Percentiles rank a stretch among this genome's conserved stretches.
These are phyloP conservation scores for Barbus barbus DNA, from an alignment of 2,113 vertebrate species.

Conservation along the genomic window DNA sequence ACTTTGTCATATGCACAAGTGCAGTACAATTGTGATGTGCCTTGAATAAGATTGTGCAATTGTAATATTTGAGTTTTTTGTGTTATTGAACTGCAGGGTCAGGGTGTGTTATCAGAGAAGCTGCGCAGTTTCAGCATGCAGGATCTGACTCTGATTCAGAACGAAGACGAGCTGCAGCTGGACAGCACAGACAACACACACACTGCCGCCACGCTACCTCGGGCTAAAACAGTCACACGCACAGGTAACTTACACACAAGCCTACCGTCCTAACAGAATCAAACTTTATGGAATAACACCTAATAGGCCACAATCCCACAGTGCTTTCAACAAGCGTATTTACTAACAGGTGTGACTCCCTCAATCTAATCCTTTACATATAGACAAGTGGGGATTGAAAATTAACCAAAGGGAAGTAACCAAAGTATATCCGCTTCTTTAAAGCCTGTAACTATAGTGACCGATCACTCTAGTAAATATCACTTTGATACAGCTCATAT, in stretches of 20 bases:
- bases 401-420: not conserved
- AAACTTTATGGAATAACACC: not conserved
- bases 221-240: constrained; percentile 75
- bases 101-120: constrained; percentile 97
- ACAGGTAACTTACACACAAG: not conserved
- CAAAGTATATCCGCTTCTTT: too few relatives aligned
- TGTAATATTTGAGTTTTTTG: not conserved
- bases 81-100: constrained; percentile 78
- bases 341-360: not conserved
- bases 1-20: not conserved
- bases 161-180: constrained; percentile 83
- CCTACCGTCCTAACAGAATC: not conserved
- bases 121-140: constrained; percentile 99
- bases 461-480: not conserved
- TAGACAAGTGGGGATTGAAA: not conserved
- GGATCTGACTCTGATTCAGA: constrained; percentile 92
- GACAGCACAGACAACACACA: constrained; percentile 71
- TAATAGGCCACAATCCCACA: not conserved
- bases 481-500: too few relatives aligned
- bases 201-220: constrained; percentile 69
- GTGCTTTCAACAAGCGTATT: not conserved
- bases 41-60: not conserved
- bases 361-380: not conserved
- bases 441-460: too few relatives aligned
- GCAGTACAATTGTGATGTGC: not conserved